A percentile compares a stretch with the other conserved stretches of the same genome.
Conservation (phyloP, 2,797 vertebrate species). For the Falco biarmicus region DNA sequence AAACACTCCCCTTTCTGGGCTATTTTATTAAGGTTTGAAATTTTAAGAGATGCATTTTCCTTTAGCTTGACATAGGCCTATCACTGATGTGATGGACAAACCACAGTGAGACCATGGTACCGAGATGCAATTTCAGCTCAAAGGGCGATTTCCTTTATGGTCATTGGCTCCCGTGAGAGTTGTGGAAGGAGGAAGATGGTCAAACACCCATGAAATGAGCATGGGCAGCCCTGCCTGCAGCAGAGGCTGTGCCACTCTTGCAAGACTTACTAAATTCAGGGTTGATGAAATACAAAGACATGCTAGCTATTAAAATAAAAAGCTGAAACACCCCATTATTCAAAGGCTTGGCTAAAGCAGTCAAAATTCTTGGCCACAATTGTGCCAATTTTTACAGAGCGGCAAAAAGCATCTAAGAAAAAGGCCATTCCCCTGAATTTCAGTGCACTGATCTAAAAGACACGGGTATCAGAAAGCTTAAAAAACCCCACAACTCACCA, state of each 20-base stretch:
- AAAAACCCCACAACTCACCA: neutral
- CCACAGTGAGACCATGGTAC: neutral
- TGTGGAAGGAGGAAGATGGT: neutral
- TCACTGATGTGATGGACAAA: neutral
- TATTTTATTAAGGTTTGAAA: neutral
- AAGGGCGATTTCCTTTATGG: neutral
- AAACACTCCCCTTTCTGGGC: neutral
- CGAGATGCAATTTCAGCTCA: neutral
- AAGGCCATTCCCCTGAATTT: neutral
- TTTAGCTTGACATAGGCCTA: neutral
- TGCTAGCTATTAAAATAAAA: neutral
- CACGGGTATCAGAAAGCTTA: neutral
- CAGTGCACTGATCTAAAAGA: neutral
- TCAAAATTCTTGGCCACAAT: neutral
- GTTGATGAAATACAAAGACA: neutral
- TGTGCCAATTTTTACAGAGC: neutral
- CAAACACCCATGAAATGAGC: neutral
- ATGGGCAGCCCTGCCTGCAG: neutral
- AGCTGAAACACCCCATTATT: neutral
- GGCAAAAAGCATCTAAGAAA: neutral
- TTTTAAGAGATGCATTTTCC: neutral
- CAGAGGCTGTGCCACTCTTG: neutral
- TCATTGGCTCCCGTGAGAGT: rapidly evolving
- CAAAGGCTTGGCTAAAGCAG: neutral
- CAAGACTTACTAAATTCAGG: neutral